Evolutionary conservation across 2,797 vertebrate species (phyloP).

Genomic region (Mormyrops attenuatus): DNA sequence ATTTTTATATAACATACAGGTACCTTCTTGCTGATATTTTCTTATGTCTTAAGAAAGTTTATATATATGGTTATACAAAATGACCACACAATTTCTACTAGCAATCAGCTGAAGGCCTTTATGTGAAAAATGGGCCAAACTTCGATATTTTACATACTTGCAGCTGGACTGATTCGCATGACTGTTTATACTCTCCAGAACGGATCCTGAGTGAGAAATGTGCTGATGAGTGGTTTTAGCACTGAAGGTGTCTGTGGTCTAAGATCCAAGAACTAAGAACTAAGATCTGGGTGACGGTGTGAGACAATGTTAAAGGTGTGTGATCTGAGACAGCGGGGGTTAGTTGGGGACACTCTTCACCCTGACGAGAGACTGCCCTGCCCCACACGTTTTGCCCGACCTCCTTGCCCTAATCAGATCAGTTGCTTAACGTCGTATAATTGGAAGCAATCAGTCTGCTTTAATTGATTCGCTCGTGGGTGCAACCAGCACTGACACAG

Average conservation of each 20-base stretch:
- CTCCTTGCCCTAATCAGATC: slow-evolving; percentile 30
- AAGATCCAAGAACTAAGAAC: no score
- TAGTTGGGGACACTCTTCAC: not conserved
- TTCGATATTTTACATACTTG: not conserved
- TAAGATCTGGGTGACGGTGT: not conserved
- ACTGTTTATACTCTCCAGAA: not conserved
- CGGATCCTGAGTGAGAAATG: not conserved
- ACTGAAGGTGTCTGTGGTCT: not conserved
- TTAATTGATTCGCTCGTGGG: slow-evolving; percentile 44
- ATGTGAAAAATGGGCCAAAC: not conserved
- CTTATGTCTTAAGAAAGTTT: not conserved
- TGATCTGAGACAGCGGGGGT: not conserved
- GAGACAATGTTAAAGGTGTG: not conserved
- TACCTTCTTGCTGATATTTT: not conserved
- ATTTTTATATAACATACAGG: not conserved
- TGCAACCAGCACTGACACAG: slow-evolving; percentile 36
- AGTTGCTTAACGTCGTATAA: slow-evolving; percentile 39
- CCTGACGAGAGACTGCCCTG: not conserved
- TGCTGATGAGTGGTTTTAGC: not conserved
- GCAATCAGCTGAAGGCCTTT: not conserved
- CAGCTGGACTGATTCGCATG: not conserved
- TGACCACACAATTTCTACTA: not conserved
- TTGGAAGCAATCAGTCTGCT: slow-evolving; percentile 45
- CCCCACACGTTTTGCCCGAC: slow-evolving; percentile 7
- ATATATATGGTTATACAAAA: not conserved